phyloP scores from a whole-genome alignment of 2,888 invertebrate genomes.

The Drosophila birchii region DNA sequence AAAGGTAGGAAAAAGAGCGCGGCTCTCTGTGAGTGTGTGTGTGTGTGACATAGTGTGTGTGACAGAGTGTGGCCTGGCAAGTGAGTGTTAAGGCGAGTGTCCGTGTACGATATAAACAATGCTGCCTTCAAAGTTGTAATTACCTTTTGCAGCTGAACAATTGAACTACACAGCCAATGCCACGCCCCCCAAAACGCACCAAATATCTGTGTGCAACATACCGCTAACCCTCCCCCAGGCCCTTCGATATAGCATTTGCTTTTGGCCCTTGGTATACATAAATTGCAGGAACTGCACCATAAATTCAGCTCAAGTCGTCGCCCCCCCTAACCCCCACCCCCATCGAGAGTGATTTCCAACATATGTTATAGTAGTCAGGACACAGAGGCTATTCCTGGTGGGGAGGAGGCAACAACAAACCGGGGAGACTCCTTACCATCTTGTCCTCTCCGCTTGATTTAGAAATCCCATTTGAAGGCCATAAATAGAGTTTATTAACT shows the following conservation, averaged over 20 bases:
- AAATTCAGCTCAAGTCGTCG: conserved; percentile 19
- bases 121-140: conserved; percentile 21
- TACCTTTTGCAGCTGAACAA: conserved; percentile 7
- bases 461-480: not conserved
- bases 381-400: not conserved
- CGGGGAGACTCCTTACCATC: no score
- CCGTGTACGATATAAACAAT: conserved; percentile 51
- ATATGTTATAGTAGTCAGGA: conserved; percentile 51
- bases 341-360: conserved; percentile 54
- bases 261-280: conserved; percentile 47
- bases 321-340: not conserved
- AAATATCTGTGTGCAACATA: not conserved
- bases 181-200: not conserved
- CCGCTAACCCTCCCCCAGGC: not conserved
- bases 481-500: conserved; percentile 11
- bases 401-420: not conserved
- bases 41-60: conserved; percentile 4
- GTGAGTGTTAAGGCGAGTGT: conserved; percentile 3
- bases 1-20: conserved; percentile 69
- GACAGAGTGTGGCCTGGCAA: conserved; percentile 1
- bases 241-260: not conserved
- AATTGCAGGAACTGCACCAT: conserved; percentile 55
- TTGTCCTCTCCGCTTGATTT: not conserved
- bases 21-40: conserved; percentile 24
- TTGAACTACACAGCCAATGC: not conserved